Conservation (phyloP, 2,113 vertebrate species). For the Dasyornis broadbenti region DNA sequence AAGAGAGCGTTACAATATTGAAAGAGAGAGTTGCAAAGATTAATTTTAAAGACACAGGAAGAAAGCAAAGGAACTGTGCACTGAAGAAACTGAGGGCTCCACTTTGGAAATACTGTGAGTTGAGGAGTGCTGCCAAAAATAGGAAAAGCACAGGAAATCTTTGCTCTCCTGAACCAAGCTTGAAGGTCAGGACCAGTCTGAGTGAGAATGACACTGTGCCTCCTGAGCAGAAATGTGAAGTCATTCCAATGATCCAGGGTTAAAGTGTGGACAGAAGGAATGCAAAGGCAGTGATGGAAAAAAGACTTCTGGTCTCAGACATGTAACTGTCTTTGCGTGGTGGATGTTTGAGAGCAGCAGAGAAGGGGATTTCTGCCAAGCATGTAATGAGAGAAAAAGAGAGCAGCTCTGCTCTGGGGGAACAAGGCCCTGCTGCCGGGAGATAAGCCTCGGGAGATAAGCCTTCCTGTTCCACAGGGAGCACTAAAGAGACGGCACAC, state of each 20-base stretch:
- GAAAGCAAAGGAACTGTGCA: not conserved
- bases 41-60: not conserved
- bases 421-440: too few relatives aligned
- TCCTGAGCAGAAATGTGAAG: not conserved
- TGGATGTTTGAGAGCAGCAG: not conserved
- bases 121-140: not conserved
- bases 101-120: not conserved
- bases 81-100: not conserved
- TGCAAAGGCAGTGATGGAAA: not conserved
- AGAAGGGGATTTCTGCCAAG: not conserved
- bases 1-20: not conserved
- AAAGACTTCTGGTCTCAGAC: not conserved
- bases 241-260: not conserved
- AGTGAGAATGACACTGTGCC: not conserved
- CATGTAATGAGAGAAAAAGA: not conserved
- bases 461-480: not conserved
- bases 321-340: accelerated
- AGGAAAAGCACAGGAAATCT: not conserved
- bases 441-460: not conserved
- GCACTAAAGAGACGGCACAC: too few relatives aligned
- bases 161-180: accelerated
- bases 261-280: not conserved
- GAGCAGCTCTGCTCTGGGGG: not conserved
- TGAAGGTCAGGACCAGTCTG: not conserved
- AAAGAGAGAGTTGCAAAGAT: not conserved